Conservation (phyloP, 2,113 vertebrate species). For the Petroica traversi region DNA sequence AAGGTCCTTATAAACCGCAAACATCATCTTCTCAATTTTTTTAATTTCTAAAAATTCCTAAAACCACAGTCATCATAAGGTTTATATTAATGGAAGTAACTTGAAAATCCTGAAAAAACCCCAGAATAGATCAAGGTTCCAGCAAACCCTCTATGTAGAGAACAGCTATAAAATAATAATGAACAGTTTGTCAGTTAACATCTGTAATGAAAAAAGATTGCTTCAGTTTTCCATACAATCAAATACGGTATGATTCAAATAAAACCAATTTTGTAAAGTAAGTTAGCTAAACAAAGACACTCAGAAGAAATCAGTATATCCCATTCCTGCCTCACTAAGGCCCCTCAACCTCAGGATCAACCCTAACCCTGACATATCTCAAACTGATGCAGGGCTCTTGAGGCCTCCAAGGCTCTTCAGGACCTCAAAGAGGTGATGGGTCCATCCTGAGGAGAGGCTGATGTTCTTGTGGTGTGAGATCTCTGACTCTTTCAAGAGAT, state of each 20-base stretch:
- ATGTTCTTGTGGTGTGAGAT: neutral
- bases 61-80: neutral
- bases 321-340: neutral
- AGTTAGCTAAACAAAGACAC: neutral
- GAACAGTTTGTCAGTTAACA: neutral
- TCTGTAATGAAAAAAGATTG: neutral
- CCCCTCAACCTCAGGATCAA: neutral
- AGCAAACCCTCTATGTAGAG: neutral
- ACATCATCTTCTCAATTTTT: neutral
- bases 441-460: neutral
- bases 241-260: neutral
- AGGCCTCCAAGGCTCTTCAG: neutral
- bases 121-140: neutral
- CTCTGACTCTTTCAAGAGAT: neutral
- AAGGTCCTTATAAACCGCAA: neutral
- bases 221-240: neutral
- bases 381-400: neutral
- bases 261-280: neutral
- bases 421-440: neutral
- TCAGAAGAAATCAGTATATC: neutral
- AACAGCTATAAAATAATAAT: neutral
- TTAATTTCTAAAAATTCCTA: neutral
- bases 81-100: neutral
- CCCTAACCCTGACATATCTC: neutral
- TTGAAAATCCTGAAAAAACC: neutral